These are phyloP conservation scores for Myopa testacea DNA, from an alignment of 2,888 invertebrate genomes.

Conservation along the genomic window DNA sequence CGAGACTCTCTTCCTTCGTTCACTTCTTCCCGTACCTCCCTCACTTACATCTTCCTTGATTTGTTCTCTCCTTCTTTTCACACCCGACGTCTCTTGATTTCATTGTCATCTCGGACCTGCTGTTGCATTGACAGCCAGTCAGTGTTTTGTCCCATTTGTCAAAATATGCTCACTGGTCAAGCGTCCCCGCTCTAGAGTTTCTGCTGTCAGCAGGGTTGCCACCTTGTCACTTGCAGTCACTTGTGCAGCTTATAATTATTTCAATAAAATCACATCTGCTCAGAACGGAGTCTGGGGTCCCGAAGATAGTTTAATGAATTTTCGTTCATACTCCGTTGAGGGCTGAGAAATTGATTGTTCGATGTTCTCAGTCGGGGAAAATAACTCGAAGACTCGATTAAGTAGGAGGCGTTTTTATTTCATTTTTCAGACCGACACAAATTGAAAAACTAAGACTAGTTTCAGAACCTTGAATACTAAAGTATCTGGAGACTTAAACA, in stretches of 20 bases:
- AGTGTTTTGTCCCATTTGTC: slow-evolving; percentile 8
- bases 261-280: background rate
- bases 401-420: too few relatives aligned
- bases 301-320: slow-evolving; percentile 2
- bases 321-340: background rate
- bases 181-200: background rate
- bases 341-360: background rate
- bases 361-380: too few relatives aligned
- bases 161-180: slow-evolving; percentile 16
- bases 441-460: too few relatives aligned
- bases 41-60: background rate
- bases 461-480: too few relatives aligned
- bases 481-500: too few relatives aligned
- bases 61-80: background rate
- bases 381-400: too few relatives aligned
- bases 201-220: slow-evolving; percentile 7
- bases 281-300: background rate
- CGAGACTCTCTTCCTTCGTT: background rate
- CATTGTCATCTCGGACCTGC: background rate
- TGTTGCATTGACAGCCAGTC: background rate
- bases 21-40: background rate
- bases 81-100: too few relatives aligned
- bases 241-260: slow-evolving; percentile 5
- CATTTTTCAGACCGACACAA: too few relatives aligned
- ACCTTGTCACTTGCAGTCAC: slow-evolving; percentile 22